A percentile compares a stretch with the other conserved stretches of the same genome.
phyloP scores from a whole-genome alignment of 2,888 invertebrate genomes.

The Aricia artaxerxes region DNA sequence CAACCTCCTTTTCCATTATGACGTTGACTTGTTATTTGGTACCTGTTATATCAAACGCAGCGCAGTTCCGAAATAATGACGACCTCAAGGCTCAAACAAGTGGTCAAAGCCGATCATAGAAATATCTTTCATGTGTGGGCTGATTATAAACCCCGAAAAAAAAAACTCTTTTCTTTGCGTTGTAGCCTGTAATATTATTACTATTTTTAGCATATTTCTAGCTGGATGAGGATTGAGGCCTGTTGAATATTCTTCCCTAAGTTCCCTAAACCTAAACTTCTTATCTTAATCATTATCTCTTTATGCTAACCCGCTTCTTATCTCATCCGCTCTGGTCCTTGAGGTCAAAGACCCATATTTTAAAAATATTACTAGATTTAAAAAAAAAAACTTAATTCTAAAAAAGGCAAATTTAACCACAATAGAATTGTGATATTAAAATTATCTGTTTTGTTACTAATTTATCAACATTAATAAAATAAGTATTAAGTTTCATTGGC shows the following conservation, averaged over 20 bases:
- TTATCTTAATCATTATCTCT: conserved; percentile 28
- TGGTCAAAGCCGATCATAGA: conserved; percentile 19
- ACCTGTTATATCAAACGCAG: conserved; percentile 17
- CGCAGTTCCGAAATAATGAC: conserved; percentile 17
- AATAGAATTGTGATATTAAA: not conserved
- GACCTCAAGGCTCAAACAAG: not conserved
- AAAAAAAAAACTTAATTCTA: not conserved
- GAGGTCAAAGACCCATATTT: conserved; percentile 24
- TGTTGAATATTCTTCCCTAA: not conserved
- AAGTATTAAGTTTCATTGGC: not conserved
- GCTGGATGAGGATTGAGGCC: not conserved
- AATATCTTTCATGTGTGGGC: conserved; percentile 19
- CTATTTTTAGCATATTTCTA: not conserved
- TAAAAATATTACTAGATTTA: not conserved
- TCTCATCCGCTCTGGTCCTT: conserved; percentile 23
- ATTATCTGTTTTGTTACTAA: not conserved
- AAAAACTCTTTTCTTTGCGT: not conserved
- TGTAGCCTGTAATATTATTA: not conserved
- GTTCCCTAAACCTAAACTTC: conserved; percentile 3
- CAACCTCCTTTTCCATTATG: conserved; percentile 16
- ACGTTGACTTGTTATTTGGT: conserved; percentile 5
- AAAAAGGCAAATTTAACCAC: not conserved
- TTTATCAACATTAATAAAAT: not conserved
- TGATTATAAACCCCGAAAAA: conserved; percentile 4
- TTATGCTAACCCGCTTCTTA: conserved; percentile 23